A percentile compares a stretch with the other conserved stretches of the same genome.
phyloP scores from a whole-genome alignment of 2,797 vertebrate species.

The Arnoldichthys spilopterus region DNA sequence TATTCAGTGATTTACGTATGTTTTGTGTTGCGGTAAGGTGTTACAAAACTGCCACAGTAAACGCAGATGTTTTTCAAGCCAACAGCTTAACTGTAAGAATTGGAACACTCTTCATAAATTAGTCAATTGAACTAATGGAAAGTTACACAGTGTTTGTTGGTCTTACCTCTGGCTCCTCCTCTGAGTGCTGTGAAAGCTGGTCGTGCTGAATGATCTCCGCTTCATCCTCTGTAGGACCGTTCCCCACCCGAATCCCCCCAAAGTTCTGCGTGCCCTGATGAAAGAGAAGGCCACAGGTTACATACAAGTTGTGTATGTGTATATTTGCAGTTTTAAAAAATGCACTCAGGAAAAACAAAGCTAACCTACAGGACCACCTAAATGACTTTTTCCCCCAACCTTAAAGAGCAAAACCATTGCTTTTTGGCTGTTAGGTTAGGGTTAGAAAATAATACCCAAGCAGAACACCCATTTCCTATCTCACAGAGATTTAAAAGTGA shows the following conservation, averaged over 20 bases:
- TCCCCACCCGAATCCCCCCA: conserved; percentile 94
- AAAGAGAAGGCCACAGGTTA: conserved; percentile 17
- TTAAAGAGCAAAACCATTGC: too few relatives aligned
- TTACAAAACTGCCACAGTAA: too few relatives aligned
- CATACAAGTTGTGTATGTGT: neutral
- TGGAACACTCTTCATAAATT: neutral
- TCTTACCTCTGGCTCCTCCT: conserved; percentile 94
- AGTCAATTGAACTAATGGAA: neutral
- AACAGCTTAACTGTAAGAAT: neutral
- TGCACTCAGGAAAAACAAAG: too few relatives aligned
- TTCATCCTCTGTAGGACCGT: conserved; percentile 96
- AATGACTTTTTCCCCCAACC: too few relatives aligned
- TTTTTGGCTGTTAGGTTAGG: too few relatives aligned
- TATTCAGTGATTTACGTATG: too few relatives aligned
- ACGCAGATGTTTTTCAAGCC: neutral
- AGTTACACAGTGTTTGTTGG: neutral
- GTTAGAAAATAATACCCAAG: too few relatives aligned
- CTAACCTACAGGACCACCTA: too few relatives aligned
- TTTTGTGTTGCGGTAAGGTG: too few relatives aligned
- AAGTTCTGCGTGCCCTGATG: conserved; percentile 92
- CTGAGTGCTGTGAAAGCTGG: conserved; percentile 90
- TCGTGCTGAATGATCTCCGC: conserved; percentile 98
- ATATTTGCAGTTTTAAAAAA: neutral
- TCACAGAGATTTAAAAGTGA: neutral
- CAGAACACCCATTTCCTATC: too few relatives aligned